These are phyloP conservation scores for Antrozous pallidus DNA, from an alignment of 2,797 vertebrate species.

Conservation along the genomic window DNA sequence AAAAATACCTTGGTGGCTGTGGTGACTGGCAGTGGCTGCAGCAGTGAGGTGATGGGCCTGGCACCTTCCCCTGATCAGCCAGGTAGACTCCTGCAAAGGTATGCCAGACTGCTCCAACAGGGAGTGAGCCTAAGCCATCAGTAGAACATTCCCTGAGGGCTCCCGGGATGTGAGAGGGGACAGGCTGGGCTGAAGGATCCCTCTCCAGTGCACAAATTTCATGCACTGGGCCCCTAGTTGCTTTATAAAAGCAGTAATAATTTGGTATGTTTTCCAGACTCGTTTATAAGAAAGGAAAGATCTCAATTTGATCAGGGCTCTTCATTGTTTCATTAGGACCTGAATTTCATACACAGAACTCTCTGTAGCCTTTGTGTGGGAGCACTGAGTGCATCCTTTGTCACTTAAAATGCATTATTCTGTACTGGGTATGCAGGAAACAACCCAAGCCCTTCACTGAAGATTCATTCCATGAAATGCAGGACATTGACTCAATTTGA, in stretches of 20 bases:
- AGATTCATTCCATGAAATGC: background rate
- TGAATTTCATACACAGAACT: slow-evolving; percentile 14
- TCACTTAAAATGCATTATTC: slow-evolving; percentile 46
- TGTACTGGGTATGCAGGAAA: background rate
- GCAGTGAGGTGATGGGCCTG: no score
- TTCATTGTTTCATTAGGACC: slow-evolving; percentile 11
- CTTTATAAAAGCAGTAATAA: slow-evolving; percentile 23
- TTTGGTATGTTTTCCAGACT: slow-evolving; percentile 64
- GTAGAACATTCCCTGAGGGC: no score
- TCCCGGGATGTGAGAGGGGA: no score
- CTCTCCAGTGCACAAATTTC: no score
- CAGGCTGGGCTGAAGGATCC: no score
- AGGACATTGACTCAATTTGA: slow-evolving; percentile 33
- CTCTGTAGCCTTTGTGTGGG: background rate
- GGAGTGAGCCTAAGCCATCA: no score
- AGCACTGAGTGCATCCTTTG: background rate
- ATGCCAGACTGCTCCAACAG: no score
- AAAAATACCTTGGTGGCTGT: no score
- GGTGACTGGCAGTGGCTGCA: no score
- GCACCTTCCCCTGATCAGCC: no score
- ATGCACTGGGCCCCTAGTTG: background rate
- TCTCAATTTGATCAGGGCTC: slow-evolving; percentile 11
- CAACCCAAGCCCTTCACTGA: background rate
- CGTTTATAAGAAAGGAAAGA: slow-evolving; percentile 50
- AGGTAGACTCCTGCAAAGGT: no score